Conservation (phyloP, 2,797 vertebrate genomes). For the Sternotherus odoratus region DNA sequence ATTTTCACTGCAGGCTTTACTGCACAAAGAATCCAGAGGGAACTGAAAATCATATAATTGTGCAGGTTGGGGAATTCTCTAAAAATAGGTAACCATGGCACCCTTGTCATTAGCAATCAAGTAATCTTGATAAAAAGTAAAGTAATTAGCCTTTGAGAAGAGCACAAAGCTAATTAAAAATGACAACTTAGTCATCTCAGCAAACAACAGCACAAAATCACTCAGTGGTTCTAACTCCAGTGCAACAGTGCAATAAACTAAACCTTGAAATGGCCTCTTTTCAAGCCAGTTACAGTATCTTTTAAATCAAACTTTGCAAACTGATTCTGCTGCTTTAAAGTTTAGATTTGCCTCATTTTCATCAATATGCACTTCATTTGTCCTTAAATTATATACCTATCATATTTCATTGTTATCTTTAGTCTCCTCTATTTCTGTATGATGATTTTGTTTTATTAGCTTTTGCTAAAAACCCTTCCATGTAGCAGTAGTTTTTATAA, state of each 20-base stretch:
- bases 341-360: background rate
- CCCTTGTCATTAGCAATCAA: slow-evolving; percentile 82
- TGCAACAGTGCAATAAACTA: slow-evolving; percentile 31
- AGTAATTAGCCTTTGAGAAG: slow-evolving; percentile 82
- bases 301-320: background rate
- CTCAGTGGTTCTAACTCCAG: slow-evolving; percentile 50
- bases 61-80: slow-evolving; percentile 72
- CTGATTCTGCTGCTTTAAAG: background rate
- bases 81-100: slow-evolving; percentile 78
- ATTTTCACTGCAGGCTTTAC: slow-evolving; percentile 67
- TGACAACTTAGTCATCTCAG: slow-evolving; percentile 81
- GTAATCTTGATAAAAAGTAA: slow-evolving; percentile 80
- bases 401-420: background rate
- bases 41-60: slow-evolving; percentile 65
- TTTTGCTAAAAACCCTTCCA: background rate
- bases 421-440: background rate
- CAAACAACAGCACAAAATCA: slow-evolving; percentile 69
- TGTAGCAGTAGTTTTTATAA: background rate
- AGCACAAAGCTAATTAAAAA: slow-evolving; percentile 84
- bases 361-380: background rate
- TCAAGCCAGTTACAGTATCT: background rate
- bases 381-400: background rate
- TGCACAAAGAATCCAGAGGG: slow-evolving; percentile 71
- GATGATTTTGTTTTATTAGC: background rate
- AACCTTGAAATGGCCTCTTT: slow-evolving; percentile 52